Percentiles rank a stretch among this genome's conserved stretches.
These are phyloP conservation scores for Delphinus delphis DNA, from an alignment of 2,113 vertebrate genomes.

Conservation along the genomic window DNA sequence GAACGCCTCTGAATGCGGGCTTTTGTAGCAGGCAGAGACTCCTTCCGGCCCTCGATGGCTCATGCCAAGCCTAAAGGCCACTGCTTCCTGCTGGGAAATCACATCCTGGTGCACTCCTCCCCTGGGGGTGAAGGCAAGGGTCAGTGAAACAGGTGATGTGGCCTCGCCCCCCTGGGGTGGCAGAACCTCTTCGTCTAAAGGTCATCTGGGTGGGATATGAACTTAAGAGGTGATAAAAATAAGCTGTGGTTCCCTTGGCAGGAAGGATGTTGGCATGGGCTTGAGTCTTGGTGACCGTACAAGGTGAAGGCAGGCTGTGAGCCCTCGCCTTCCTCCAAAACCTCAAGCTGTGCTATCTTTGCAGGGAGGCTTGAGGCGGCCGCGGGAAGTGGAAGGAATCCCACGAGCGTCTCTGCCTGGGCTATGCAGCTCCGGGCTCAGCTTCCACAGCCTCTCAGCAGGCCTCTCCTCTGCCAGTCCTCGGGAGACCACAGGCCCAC, in stretches of 20 bases:
- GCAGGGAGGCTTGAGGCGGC: neutral
- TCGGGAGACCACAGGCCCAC: neutral
- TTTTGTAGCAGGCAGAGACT: neutral
- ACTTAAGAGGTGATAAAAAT: conserved; percentile 4
- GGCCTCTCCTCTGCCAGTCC: neutral
- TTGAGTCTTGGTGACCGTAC: neutral
- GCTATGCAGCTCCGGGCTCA: neutral
- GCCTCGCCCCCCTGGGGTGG: neutral
- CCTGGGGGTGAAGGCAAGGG: neutral
- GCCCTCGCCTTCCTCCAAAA: neutral
- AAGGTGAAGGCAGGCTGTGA: neutral
- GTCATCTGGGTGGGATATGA: conserved; percentile 7
- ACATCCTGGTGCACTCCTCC: conserved; percentile 11
- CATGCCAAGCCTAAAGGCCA: conserved; percentile 11
- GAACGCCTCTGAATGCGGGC: neutral
- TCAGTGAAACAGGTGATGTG: neutral
- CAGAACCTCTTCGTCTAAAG: neutral
- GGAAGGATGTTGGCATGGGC: neutral
- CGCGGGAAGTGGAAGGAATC: neutral
- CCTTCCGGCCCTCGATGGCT: neutral
- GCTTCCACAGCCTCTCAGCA: neutral
- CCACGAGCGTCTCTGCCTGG: neutral
- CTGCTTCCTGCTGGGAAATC: conserved; percentile 32
- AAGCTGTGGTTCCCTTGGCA: neutral
- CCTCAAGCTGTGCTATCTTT: neutral